Evolutionary conservation across 2,888 invertebrate species (phyloP), one percentile per base, ranked within the genome.

Genomic region (Pediacus dermestoides): DNA sequence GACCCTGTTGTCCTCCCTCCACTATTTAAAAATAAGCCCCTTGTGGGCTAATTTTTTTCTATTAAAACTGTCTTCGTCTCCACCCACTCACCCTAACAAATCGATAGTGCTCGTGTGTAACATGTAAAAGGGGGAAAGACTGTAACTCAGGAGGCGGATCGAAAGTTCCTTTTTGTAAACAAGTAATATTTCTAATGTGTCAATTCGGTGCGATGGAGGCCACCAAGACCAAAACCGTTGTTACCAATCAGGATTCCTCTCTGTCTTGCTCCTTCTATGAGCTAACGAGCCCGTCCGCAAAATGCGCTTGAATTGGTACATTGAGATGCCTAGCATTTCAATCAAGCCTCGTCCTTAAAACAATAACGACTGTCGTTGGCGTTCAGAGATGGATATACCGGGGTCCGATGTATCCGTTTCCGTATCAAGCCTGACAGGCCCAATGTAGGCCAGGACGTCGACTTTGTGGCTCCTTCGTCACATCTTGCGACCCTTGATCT

Each of bases 391-490:
- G 21, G 21, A 18, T 18, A 6, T 18, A 6, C 6, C n/a, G 6
- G 21, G 6, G 6, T 6, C 6, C 6, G n/a, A n/a, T 18, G 21
- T 6, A 25, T 25, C 25, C 25, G 25, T 7, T 25, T 25, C 9
- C 4, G 25, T 18, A 18, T 18, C 8, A 23, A 23, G 23, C 4
- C 3, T 23, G 28, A 13, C 13, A 28, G 28, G 11, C 10, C 10
- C 14, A 7, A 13, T 28, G 28, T 9, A 10, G 4, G 9, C 4
- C 9, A 28, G 10, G n/a, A 28, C 14, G 13, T 13, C 28, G 28
- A 28, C 28, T 9, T 28, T 28, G 28, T 28, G 14, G 14, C 28
- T 28, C 28, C 14, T 13, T 28, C 10, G 28, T 13, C 28, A 28
- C 28, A 28, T 28, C 12, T 28, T 28, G 7, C 10, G 9, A 7